phyloP scores from a whole-genome alignment of 2,113 vertebrate species.

The Burhinus bistriatus region DNA sequence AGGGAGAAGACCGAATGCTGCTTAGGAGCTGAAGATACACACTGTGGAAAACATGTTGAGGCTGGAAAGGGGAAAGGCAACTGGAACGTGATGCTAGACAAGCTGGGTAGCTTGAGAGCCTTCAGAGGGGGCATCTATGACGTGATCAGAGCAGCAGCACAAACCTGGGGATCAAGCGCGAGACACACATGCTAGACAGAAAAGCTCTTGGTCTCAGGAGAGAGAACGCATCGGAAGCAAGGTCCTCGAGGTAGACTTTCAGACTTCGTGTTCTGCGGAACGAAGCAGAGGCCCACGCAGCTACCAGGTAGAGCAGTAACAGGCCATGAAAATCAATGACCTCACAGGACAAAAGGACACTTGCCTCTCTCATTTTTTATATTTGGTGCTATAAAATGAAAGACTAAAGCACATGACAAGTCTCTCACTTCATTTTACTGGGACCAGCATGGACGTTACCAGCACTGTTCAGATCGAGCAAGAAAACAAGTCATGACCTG shows the following conservation, averaged over 20 bases:
- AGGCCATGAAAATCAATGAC: background rate
- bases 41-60: background rate
- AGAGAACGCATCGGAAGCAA: background rate
- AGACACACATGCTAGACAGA: background rate
- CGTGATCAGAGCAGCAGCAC: background rate
- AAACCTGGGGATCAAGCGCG: background rate
- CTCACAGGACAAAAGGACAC: background rate
- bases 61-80: background rate
- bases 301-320: rapidly evolving
- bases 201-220: background rate
- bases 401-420: background rate
- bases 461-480: background rate
- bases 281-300: background rate
- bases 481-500: background rate
- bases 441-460: background rate
- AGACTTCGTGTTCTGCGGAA: background rate
- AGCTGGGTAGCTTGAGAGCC: background rate
- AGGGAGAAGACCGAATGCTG: background rate
- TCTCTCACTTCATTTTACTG: background rate
- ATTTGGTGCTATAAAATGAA: background rate
- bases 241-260: background rate
- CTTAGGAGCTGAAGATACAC: background rate
- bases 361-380: background rate
- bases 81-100: background rate
- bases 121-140: background rate